Evolutionary conservation across 2,797 vertebrate species (phyloP).

Genomic region (Coreius guichenoti): DNA sequence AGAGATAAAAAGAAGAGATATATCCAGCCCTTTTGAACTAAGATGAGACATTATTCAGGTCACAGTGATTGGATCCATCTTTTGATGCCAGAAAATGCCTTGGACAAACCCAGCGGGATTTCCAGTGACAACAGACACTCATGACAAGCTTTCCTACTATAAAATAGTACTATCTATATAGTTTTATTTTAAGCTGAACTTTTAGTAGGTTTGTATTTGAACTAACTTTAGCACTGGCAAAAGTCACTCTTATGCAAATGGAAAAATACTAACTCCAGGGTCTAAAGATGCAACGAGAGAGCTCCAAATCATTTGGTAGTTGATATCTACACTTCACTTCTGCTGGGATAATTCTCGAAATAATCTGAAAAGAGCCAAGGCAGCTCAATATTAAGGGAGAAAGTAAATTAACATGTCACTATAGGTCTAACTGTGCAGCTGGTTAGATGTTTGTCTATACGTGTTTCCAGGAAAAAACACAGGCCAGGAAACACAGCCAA

Average conservation of each 20-base stretch:
- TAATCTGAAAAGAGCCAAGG: neutral
- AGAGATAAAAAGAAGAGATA: slow-evolving; percentile 19
- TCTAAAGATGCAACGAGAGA: neutral
- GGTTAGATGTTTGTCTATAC: slow-evolving; percentile 34
- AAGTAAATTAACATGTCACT: neutral
- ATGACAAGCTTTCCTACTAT: slow-evolving; percentile 5
- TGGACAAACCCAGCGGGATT: slow-evolving; percentile 12
- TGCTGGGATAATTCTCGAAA: slow-evolving; percentile 16
- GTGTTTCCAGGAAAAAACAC: slow-evolving; percentile 51
- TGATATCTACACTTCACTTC: neutral
- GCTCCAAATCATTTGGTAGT: neutral
- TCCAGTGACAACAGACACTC: neutral
- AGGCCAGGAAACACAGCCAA: slow-evolving; percentile 47
- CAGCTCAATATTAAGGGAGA: neutral
- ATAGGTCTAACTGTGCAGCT: slow-evolving; percentile 34
- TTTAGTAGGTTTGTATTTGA: neutral
- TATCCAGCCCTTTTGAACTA: slow-evolving; percentile 14
- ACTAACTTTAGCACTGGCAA: slow-evolving; percentile 8
- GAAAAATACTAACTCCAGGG: neutral
- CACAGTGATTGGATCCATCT: slow-evolving; percentile 1
- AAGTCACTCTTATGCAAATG: neutral
- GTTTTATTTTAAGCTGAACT: slow-evolving; percentile 16
- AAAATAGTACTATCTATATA: neutral
- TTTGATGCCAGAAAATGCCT: neutral
- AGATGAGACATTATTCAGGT: neutral